Evolutionary conservation across 1,140 invertebrate genomes (phyloP).

Genomic region (Plectus sambesii): DNA sequence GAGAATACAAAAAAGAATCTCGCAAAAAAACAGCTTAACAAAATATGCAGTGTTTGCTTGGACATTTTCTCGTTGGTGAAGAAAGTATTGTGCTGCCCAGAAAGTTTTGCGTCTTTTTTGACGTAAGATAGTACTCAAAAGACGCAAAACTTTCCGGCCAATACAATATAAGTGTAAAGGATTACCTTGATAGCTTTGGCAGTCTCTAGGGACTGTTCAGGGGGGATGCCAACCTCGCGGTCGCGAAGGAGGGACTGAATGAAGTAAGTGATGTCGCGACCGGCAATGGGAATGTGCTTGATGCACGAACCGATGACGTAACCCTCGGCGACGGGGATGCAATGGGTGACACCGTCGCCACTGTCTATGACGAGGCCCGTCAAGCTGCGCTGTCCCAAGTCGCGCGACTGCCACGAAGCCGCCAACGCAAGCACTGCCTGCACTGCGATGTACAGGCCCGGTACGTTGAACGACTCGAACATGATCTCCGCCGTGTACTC

Average conservation of each 20-base stretch:
- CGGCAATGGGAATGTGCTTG: slow-evolving; percentile 99
- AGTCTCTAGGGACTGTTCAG: slow-evolving; percentile 96
- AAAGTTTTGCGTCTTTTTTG: too few species aligned
- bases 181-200: slow-evolving; percentile 92
- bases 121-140: too few species aligned
- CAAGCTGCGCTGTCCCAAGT: slow-evolving; percentile 73
- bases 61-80: too few species aligned
- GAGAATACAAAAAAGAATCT: too few species aligned
- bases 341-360: slow-evolving; percentile 98
- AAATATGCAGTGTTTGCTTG: too few species aligned
- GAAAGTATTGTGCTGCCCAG: too few species aligned
- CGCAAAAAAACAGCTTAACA: too few species aligned
- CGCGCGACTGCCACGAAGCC: slow-evolving; percentile 86
- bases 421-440: slow-evolving; percentile 91
- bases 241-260: slow-evolving; percentile 93
- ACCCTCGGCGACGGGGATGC: slow-evolving; percentile 97
- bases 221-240: slow-evolving; percentile 89
- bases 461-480: slow-evolving; percentile 99
- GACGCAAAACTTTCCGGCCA: too few species aligned
- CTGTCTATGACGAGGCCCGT: slow-evolving; percentile 83
- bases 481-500: slow-evolving; percentile 99
- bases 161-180: too few species aligned
- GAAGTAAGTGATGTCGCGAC: slow-evolving; percentile 96
- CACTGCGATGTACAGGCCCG: slow-evolving; percentile 94
- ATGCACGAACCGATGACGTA: slow-evolving; percentile 99